A percentile compares a stretch with the other conserved stretches of the same genome.
These are phyloP conservation scores for Trichogramma evanescens DNA, from an alignment of 2,888 invertebrate genomes.

Conservation along the genomic window DNA sequence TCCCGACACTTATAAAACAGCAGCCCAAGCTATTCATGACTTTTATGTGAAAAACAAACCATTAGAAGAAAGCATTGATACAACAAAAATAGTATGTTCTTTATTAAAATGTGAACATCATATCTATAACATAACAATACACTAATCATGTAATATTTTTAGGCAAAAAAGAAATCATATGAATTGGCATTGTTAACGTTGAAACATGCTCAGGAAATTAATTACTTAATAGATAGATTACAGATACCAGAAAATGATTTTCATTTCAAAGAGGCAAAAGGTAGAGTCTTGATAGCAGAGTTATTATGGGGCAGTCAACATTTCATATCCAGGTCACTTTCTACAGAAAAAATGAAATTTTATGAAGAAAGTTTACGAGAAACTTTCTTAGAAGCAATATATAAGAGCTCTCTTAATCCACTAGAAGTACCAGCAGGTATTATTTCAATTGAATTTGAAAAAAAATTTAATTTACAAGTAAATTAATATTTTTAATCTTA, in stretches of 20 bases:
- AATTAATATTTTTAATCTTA: neutral
- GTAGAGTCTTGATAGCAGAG: slow-evolving; percentile 73
- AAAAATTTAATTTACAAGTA: slow-evolving; percentile 1
- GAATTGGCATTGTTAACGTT: slow-evolving; percentile 64
- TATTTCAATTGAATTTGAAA: slow-evolving; percentile 16
- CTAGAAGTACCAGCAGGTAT: slow-evolving; percentile 28
- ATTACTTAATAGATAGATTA: slow-evolving; percentile 60
- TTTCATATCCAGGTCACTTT: slow-evolving; percentile 63
- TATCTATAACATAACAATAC: too few relatives aligned
- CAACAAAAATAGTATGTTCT: too few relatives aligned
- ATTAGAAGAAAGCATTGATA: too few relatives aligned
- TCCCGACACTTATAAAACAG: too few relatives aligned
- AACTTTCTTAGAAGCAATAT: slow-evolving; percentile 32
- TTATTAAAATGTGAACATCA: too few relatives aligned
- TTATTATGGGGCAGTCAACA: slow-evolving; percentile 70
- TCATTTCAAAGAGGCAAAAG: slow-evolving; percentile 63
- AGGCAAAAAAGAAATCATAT: slow-evolving; percentile 37
- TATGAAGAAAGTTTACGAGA: slow-evolving; percentile 57
- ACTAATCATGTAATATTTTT: too few relatives aligned
- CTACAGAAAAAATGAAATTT: slow-evolving; percentile 60
- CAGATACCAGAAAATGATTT: slow-evolving; percentile 61
- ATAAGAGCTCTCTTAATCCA: neutral
- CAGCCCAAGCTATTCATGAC: too few relatives aligned
- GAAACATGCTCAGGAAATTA: slow-evolving; percentile 58
- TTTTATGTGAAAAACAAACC: too few relatives aligned